A percentile compares a stretch with the other conserved stretches of the same genome.
These are phyloP conservation scores for Baryphthengus martii DNA, from an alignment of 2,113 vertebrate genomes.

Conservation along the genomic window DNA sequence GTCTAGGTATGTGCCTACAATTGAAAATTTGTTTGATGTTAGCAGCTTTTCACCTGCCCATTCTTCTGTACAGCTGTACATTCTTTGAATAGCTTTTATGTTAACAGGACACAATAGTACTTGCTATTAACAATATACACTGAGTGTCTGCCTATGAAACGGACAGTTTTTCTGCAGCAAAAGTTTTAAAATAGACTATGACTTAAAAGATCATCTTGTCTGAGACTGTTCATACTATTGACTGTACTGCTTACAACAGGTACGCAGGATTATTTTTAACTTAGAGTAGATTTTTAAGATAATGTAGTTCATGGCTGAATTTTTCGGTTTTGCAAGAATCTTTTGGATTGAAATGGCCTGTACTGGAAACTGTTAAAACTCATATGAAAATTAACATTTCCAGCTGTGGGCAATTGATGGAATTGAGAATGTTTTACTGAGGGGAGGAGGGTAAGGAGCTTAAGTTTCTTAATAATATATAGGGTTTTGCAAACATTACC, in stretches of 20 bases:
- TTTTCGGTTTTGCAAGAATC: not conserved
- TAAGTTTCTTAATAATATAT: not conserved
- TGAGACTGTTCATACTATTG: not conserved
- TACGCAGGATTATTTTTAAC: slow-evolving; percentile 3
- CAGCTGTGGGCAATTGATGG: not conserved
- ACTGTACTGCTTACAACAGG: not conserved
- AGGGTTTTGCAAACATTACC: not conserved
- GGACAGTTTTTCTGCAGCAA: not conserved
- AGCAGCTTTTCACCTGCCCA: not conserved
- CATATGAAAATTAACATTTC: not conserved
- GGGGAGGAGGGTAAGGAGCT: not conserved
- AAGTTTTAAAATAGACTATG: not conserved
- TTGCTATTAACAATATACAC: not conserved
- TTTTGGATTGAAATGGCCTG: not conserved
- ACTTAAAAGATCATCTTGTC: not conserved
- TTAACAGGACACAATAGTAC: slow-evolving; percentile 50
- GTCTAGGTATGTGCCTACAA: slow-evolving; percentile 80
- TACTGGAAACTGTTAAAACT: slow-evolving; percentile 15
- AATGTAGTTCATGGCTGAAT: not conserved
- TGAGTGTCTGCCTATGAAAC: not conserved
- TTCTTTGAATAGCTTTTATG: not conserved
- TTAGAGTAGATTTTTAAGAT: not conserved
- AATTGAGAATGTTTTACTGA: not conserved
- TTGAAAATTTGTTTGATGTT: not conserved
- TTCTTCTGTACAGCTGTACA: not conserved